These are phyloP conservation scores for Pherbina coryleti DNA, from an alignment of 2,888 invertebrate genomes.

Conservation along the genomic window DNA sequence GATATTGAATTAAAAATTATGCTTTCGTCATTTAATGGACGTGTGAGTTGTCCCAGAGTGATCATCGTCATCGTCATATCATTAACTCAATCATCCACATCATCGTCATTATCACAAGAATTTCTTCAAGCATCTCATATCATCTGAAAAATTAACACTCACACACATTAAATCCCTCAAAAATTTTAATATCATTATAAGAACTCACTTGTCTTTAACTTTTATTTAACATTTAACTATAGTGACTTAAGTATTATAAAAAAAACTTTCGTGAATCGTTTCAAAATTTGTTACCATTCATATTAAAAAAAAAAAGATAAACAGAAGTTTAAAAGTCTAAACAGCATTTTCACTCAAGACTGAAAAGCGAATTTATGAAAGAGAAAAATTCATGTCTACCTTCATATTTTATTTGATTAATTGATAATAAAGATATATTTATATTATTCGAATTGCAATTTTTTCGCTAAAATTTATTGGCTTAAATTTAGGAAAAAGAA, in stretches of 20 bases:
- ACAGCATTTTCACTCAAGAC: slow-evolving; percentile 30
- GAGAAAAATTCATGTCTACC: not conserved
- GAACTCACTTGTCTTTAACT: not conserved
- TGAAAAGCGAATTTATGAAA: slow-evolving; percentile 33
- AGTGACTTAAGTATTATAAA: slow-evolving; percentile 27
- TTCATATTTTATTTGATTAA: not conserved
- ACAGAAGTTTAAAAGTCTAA: not conserved
- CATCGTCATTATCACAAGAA: not conserved
- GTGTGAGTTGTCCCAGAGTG: not conserved
- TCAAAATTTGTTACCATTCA: not conserved
- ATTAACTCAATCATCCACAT: not conserved
- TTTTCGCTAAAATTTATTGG: slow-evolving; percentile 5
- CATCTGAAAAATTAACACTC: not conserved
- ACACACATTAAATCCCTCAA: not conserved
- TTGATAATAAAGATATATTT: not conserved
- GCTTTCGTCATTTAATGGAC: not conserved
- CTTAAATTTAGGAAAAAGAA: slow-evolving; percentile 5
- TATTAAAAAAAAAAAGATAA: not conserved
- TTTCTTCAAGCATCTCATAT: not conserved
- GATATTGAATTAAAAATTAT: not conserved
- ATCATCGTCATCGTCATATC: not conserved
- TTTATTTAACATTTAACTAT: slow-evolving; percentile 19
- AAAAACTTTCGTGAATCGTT: not conserved
- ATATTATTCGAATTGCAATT: not conserved
- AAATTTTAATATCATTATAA: not conserved